Evolutionary conservation across 2,113 vertebrate species (phyloP), one percentile per base, ranked within the genome.

Genomic region (Trogon melanurus): DNA sequence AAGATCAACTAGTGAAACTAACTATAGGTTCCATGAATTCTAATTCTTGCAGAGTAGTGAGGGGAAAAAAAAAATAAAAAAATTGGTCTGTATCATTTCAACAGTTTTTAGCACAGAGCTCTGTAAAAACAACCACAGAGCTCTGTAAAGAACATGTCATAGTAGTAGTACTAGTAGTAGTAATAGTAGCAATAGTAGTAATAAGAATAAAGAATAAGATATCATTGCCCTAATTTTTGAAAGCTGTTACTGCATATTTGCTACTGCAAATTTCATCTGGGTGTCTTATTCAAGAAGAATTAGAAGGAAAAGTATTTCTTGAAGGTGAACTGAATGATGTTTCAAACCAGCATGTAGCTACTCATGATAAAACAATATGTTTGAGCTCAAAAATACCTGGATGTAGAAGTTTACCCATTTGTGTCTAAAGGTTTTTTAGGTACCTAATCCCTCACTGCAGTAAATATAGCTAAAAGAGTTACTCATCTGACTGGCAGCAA

Each of bases 51-150:
- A 71, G 53, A 69, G 6, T 22, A 53, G 6, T 8, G 21, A 36
- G 36, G 36, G 3, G 1, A 0, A 0, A 1, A 6, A 27, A n/a
- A 67, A 51, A 27, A 20, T 3, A 29, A 16, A 47, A 47, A 61
- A 6, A 32, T 8, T 20, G 1, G 32, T 25, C 23, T 30, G 13
- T 12, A 29, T 14, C 1, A 41, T 50, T 81, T 45, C 36, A 15
- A 29, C 23, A 60, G 9, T 9, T 74, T 80, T 65, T 70, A 88
- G 57, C 21, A 76, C 5, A 57, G 32, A 76, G 3, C 7, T 85
- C 14, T 53, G 25, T 26, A 53, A 38, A 89, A 36, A 36, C 36
- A 36, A 36, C 36, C 36, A 36, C 36, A 36, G 36, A 36, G 36
- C 36, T 85, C 14, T 53, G 25, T 26, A 53, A 38, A 89, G 13